Evolutionary conservation across 2,888 invertebrate genomes (phyloP), one percentile per base, ranked within the genome.

Genomic region (Macrophya annulata): DNA sequence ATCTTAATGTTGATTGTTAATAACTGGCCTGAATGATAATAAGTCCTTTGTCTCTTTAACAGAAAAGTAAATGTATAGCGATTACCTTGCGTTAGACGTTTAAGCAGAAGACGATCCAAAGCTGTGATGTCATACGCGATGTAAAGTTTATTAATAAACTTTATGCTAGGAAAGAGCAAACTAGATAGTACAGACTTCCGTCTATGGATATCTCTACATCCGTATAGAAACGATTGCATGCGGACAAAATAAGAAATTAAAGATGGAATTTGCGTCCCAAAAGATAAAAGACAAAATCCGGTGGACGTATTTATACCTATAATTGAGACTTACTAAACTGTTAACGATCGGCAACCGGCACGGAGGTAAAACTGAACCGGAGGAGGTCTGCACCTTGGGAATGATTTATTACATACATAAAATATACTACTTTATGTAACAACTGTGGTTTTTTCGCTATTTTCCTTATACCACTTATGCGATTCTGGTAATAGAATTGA

Each of bases 131-230:
- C 62, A 62, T 25, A 2, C 48, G 43, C 81, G 81, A 81, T 59
- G 62, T 81, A 62, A 81, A 81, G 81, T 62, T 62, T 81, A 81
- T 81, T 62, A 81, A 81, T 81, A 81, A 40, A 62, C 40, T 62
- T 21, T 81, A 62, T 21, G 65, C 62, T 81, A 15, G 43, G 31
- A 81, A 81, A 77, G 17, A 59, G 40, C 21, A 45, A 12, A 43
- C 43, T 45, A 43, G 81, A 81, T 40, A 51, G 77, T 55, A n/a
- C 8, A 51, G 51, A 77, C 55, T 31, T 55, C 31, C 59, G 45
- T 65, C 45, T 65, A 62, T 81, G 17, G 1, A 31, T 31, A 31
- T 74, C 81, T 81, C 31, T 31, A n/a, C 25, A 74, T 55, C 31
- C 17, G 31, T 77, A 3, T 3, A 31, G 21, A 37, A 5, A 68